Base-by-base conservation (phyloP, 2,888 invertebrate species). In the Ariolimax columbianus region DNA sequence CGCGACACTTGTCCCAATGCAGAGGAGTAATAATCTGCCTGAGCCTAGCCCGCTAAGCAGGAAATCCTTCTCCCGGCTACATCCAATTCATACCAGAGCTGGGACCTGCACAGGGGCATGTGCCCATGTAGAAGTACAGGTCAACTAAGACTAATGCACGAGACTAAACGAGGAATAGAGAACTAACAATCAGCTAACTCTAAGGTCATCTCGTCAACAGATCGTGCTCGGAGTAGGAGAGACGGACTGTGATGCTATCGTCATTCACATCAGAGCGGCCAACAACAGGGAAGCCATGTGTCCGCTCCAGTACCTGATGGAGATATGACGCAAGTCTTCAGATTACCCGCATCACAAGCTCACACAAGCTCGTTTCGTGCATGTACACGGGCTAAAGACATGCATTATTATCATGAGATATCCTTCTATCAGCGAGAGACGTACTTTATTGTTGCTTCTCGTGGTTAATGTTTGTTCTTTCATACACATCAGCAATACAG, bases 221-320 rank as follows among this genome's bases (percentile, higher is more conserved):
- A 98, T 98, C 92, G 98, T 98, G 85, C 97, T 98, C 90, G 96
- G 96, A 95, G 96, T 97, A 14, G 97, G 97, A 3, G 98, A 98
- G 36, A 83, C 85, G 89, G 98, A 98, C 93, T 95, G 97, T 0
- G 97, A 98, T 91, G 98, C 98, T 40, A 97, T 30, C 0, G 43
- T 98, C 96, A 97, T 98, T 87, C 97, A 97, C 96, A 97, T 98
- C 88, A 96, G 98, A 83, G 97, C 97, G 77, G 98, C 98, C 0
- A 92, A 91, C 83, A 91, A 91, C 81, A 97, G 97, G 90, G 97
- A 98, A 94, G 97, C 97, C 86, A 96, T 97, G 89, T 98, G 98
- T 94, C 98, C 98, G n/a, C 95, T 97, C 73, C 97, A 97, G 94
- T 98, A 97, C 93, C 96, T 98, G 88, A 97, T 97, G 95, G 98